Conservation (phyloP, 2,113 vertebrate genomes). For the Lepus americanus region DNA sequence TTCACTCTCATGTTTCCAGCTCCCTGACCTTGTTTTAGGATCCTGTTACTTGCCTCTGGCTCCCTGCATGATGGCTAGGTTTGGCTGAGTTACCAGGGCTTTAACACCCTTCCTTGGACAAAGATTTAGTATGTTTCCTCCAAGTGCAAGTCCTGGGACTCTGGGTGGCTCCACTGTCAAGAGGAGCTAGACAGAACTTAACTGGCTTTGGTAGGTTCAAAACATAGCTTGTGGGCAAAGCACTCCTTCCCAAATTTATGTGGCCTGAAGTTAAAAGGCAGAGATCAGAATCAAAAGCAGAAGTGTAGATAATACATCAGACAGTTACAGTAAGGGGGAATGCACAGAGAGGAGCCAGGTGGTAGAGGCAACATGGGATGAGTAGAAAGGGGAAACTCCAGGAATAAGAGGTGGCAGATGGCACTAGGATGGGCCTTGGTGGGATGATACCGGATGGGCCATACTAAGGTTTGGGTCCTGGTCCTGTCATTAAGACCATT, state of each 20-base stretch:
- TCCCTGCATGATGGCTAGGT: slow-evolving; percentile 47
- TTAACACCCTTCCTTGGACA: slow-evolving; percentile 59
- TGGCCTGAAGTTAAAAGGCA: neutral
- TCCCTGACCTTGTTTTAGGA: slow-evolving; percentile 68
- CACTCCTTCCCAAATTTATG: neutral
- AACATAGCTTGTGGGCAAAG: neutral
- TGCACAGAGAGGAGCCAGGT: neutral
- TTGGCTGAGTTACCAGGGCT: slow-evolving; percentile 48
- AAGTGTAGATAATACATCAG: neutral
- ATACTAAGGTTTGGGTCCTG: neutral
- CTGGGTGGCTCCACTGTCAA: neutral
- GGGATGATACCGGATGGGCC: neutral
- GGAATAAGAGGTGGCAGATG: slow-evolving; percentile 16
- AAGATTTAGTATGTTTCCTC: slow-evolving; percentile 67
- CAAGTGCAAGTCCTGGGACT: slow-evolving; percentile 34
- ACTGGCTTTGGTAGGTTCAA: slow-evolving; percentile 1
- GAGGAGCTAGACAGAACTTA: neutral
- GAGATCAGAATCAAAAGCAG: slow-evolving; percentile 34
- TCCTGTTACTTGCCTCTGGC: slow-evolving; percentile 68
- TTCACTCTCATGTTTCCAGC: slow-evolving; percentile 46
- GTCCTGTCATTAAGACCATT: neutral
- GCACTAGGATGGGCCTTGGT: neutral
- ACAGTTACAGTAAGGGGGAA: neutral
- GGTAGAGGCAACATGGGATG: neutral
- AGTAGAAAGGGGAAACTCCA: neutral